phyloP scores from a whole-genome alignment of 2,797 vertebrate species.

The Balearica regulorum region DNA sequence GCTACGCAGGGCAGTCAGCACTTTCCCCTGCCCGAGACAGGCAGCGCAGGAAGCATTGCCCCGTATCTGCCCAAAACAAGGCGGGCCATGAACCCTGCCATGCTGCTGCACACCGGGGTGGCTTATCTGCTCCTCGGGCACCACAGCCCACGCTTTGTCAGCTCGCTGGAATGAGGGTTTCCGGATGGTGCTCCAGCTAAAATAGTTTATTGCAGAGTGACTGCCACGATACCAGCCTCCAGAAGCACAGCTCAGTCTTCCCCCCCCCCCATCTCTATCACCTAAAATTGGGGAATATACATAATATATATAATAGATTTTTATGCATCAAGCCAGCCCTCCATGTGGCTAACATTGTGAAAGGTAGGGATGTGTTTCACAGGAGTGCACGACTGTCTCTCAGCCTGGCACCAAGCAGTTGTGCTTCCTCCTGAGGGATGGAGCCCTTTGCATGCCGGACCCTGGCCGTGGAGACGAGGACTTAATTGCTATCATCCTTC shows the following conservation, averaged over 20 bases:
- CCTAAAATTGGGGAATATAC: not conserved
- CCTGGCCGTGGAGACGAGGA: accelerated
- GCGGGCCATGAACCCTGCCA: not conserved
- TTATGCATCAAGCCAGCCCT: not conserved
- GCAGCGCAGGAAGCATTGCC: not conserved
- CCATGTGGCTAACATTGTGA: not conserved
- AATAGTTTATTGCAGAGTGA: not conserved
- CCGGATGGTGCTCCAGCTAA: not conserved
- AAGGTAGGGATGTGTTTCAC: not conserved
- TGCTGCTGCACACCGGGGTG: not conserved
- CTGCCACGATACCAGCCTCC: too few relatives aligned
- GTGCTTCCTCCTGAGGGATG: not conserved
- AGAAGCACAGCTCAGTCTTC: not conserved
- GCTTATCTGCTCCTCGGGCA: not conserved
- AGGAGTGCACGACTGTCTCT: not conserved
- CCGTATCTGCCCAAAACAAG: not conserved
- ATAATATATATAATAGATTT: too few relatives aligned
- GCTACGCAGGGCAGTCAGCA: accelerated
- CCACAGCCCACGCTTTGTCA: accelerated
- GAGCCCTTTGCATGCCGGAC: not conserved
- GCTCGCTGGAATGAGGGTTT: not conserved
- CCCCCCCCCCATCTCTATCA: not conserved
- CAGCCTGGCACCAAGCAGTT: not conserved
- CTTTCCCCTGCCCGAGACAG: accelerated
- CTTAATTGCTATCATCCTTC: not conserved